Percentiles rank a stretch among this genome's conserved stretches.
Evolutionary conservation across 2,797 vertebrate genomes (phyloP).

Genomic region (Tinamus major): DNA sequence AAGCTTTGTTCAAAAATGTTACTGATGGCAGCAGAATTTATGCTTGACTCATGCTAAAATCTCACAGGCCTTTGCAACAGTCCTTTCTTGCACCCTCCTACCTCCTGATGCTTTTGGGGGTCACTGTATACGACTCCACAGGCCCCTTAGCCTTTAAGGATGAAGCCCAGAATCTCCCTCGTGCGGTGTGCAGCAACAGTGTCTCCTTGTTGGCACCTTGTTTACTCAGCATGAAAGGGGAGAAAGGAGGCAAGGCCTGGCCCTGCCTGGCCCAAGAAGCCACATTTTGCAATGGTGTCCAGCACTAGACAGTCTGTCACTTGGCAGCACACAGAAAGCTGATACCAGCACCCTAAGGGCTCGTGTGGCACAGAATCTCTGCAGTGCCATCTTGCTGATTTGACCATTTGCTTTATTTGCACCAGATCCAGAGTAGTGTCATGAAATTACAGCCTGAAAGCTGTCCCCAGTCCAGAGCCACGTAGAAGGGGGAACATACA

Average conservation of each 20-base stretch:
- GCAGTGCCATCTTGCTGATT: background rate
- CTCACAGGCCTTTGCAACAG: background rate
- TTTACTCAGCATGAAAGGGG: background rate
- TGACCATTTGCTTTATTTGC: background rate
- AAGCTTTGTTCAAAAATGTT: conserved; percentile 32
- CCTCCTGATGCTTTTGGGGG: background rate
- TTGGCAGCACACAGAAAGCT: background rate
- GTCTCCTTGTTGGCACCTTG: background rate
- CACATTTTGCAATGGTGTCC: background rate
- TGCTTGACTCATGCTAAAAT: background rate
- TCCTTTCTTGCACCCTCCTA: background rate
- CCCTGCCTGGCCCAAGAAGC: background rate
- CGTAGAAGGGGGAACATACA: background rate
- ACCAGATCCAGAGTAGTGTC: background rate
- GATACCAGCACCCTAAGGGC: background rate
- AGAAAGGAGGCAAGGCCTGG: background rate
- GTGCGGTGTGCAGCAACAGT: background rate
- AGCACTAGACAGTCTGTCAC: background rate
- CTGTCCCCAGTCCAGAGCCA: background rate
- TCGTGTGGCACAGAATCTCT: background rate
- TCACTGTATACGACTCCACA: background rate
- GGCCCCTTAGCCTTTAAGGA: background rate
- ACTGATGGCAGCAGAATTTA: conserved; percentile 26
- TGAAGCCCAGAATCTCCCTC: background rate
- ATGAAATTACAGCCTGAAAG: background rate